Evolutionary conservation across 2,113 vertebrate genomes (phyloP).

Genomic region (Rhinichthys klamathensis): DNA sequence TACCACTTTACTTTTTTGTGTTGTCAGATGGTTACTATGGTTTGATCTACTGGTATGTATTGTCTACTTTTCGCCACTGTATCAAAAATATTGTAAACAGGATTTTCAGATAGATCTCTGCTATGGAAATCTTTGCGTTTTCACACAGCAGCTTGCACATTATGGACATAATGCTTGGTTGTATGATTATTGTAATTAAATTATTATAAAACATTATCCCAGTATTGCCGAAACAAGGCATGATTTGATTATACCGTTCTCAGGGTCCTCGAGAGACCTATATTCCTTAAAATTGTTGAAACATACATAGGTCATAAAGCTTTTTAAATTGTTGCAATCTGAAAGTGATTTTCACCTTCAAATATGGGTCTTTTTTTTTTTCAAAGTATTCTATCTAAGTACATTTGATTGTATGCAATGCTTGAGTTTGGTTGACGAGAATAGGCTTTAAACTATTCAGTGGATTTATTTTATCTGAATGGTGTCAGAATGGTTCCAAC

Average conservation of each 20-base stretch:
- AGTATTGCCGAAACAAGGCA: background rate
- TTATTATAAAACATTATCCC: conserved; percentile 8
- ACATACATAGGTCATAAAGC: background rate
- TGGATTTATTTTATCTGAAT: background rate
- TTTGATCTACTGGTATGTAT: background rate
- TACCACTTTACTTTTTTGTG: too few species aligned
- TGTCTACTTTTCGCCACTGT: background rate
- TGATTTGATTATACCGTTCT: background rate
- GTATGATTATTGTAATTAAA: conserved; percentile 24
- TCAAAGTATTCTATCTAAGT: background rate
- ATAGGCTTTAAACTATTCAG: background rate
- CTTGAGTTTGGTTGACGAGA: background rate
- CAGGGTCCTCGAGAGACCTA: background rate
- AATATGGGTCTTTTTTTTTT: background rate
- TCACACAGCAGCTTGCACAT: background rate
- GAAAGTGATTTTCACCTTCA: background rate
- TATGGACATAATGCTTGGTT: background rate
- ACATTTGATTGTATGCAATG: background rate
- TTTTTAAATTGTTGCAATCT: background rate
- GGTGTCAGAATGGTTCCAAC: background rate
- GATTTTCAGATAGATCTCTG: background rate
- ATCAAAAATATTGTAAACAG: background rate
- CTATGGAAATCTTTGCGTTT: background rate
- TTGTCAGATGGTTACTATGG: background rate
- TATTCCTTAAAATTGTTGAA: background rate